Percentiles rank a stretch among this genome's conserved stretches.
Conservation (phyloP, 2,888 invertebrate species). For the Timandra comae region DNA sequence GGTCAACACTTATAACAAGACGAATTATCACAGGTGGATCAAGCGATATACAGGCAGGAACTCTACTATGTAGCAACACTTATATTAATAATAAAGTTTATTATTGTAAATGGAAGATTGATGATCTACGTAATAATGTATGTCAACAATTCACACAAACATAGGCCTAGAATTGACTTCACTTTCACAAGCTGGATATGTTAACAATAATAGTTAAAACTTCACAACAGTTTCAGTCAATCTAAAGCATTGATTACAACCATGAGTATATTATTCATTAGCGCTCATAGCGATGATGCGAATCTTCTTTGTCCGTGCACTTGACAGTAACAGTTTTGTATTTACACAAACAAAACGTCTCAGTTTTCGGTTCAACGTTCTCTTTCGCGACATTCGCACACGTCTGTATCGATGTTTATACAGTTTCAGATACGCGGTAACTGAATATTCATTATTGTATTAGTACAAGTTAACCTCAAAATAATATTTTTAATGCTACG, state of each 20-base stretch:
- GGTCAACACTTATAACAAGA: constrained; percentile 47
- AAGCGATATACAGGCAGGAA: constrained; percentile 72
- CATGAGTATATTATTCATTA: constrained; percentile 43
- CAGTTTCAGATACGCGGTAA: constrained; percentile 37
- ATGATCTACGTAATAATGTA: constrained; percentile 29
- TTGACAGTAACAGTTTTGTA: constrained; percentile 73
- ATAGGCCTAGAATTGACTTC: constrained; percentile 65
- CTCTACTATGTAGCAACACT: constrained; percentile 53
- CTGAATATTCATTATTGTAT: constrained; percentile 47
- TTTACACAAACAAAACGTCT: constrained; percentile 75
- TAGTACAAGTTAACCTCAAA: constrained; percentile 69
- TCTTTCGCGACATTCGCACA: constrained; percentile 72
- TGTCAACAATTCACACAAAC: constrained; percentile 47
- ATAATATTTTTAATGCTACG: constrained; percentile 69
- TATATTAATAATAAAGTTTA: constrained; percentile 34
- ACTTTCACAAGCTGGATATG: constrained; percentile 55
- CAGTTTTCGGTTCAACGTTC: constrained; percentile 64
- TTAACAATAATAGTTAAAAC: constrained; percentile 37
- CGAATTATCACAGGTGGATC: constrained; percentile 69
- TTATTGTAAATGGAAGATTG: constrained; percentile 37
- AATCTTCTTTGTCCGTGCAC: constrained; percentile 74
- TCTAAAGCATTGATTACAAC: constrained; percentile 44
- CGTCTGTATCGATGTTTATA: constrained; percentile 36
- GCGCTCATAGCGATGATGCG: constrained; percentile 44
- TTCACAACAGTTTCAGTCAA: constrained; percentile 44